These are phyloP conservation scores for Polylopha cassiicola DNA, from an alignment of 2,888 invertebrate genomes.

Conservation along the genomic window DNA sequence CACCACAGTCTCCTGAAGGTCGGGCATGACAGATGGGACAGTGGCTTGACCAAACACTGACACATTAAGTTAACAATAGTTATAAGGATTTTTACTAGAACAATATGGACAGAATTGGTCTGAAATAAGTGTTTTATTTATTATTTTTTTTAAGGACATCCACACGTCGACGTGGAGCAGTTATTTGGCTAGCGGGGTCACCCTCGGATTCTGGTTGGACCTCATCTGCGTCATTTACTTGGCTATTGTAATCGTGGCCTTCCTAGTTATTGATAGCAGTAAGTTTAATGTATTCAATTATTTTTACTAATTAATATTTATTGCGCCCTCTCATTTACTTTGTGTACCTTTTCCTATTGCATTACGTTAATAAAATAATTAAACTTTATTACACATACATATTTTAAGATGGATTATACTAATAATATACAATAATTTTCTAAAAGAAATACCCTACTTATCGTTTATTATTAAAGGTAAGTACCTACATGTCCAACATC, in stretches of 20 bases:
- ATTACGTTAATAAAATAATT: too few species aligned
- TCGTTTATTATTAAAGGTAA: neutral
- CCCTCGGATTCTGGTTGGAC: slow-evolving; percentile 88
- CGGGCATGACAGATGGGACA: too few species aligned
- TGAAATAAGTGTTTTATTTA: neutral
- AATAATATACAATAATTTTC: neutral
- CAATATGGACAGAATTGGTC: too few species aligned
- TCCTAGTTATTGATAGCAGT: slow-evolving; percentile 77
- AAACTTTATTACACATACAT: too few species aligned
- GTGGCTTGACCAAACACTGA: too few species aligned
- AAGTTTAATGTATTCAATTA: slow-evolving; percentile 33
- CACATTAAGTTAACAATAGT: too few species aligned
- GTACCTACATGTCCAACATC: too few species aligned
- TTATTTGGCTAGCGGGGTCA: slow-evolving; percentile 80
- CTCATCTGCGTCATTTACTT: slow-evolving; percentile 83
- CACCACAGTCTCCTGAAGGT: too few species aligned
- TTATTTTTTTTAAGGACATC: slow-evolving; percentile 68
- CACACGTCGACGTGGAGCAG: slow-evolving; percentile 86
- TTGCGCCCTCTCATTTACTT: too few species aligned
- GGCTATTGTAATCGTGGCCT: slow-evolving; percentile 81
- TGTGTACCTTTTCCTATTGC: too few species aligned
- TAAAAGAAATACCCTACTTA: neutral
- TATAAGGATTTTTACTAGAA: too few species aligned
- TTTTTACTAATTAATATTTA: neutral
- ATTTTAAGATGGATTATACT: too few species aligned